Evolutionary conservation across 1,140 invertebrate species (phyloP), one percentile per base, ranked within the genome.

Genomic region (Pseudomyrmex gracilis): DNA sequence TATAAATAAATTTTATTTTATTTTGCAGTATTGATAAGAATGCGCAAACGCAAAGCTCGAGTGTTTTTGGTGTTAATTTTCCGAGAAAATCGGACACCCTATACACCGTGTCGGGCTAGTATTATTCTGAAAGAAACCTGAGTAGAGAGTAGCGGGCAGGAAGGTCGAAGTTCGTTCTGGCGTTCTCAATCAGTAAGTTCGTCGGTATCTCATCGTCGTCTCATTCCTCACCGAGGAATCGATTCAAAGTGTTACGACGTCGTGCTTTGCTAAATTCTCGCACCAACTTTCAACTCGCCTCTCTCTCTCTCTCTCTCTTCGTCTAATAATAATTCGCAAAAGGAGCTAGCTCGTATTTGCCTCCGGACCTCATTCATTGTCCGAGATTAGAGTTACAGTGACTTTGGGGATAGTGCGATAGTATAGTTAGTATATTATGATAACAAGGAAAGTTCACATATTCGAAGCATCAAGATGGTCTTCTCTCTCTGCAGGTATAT

Each of bases 291-390:
- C 64, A 68, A 68, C 47, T 45, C 43, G 10, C 13, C 34, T 58
- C 58, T 61, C 22, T 13, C 24, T 34, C 34, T n/a, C 8, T 60
- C 53, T 20, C 67, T 49, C 43, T 57, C 64, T 60, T 4, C 45
- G 43, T 34, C 34, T 4, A 34, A 7, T 34, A 34, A 71, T 71
- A 70, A 80, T 80, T 20, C 45, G 43, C 22, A 24, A 67, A 22
- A 77, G 53, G 55, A 70, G 53, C 20, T n/a, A 24, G 64, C 10
- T 45, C 51, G 34, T 5, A 34, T 34, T 34, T 34, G 76, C 76
- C 64, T 70, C 51, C 53, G 53, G 64, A 20, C 24, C 51, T 55
- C 49, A 57, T 78, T 78, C 66, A 80, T 80, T 78, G 70, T 58
- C 53, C 7, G 20, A 78, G 64, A 78, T 78, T 80, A 80, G 53